phyloP scores from a whole-genome alignment of 2,797 vertebrate genomes.

The Euphonia xanthogaster region DNA sequence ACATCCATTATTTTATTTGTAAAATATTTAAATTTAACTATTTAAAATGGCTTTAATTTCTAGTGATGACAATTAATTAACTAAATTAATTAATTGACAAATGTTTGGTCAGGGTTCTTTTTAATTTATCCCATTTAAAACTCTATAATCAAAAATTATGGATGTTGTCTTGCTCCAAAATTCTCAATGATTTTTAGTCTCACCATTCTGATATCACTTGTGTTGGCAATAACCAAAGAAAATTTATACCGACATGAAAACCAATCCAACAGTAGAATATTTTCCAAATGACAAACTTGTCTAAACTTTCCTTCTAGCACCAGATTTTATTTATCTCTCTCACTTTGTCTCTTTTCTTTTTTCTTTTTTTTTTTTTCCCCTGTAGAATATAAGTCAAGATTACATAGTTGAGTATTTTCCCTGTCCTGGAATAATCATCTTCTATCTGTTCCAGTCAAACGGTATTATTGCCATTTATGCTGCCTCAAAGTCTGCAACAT shows the following conservation, averaged over 20 bases:
- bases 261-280: neutral
- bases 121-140: neutral
- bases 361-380: too few relatives aligned
- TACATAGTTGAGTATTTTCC: neutral
- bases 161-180: neutral
- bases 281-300: neutral
- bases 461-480: neutral
- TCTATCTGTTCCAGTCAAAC: neutral
- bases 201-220: neutral
- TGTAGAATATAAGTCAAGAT: neutral
- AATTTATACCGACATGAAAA: neutral
- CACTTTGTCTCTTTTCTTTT: neutral
- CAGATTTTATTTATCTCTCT: neutral
- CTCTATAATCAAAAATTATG: neutral
- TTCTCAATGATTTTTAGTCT: neutral
- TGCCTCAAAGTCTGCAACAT: neutral
- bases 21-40: neutral
- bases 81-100: neutral
- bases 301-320: neutral
- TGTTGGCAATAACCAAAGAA: neutral
- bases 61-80: neutral
- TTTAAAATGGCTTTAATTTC: neutral
- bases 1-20: neutral
- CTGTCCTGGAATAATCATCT: neutral
- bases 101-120: fast-evolving